Evolutionary conservation across 2,113 vertebrate genomes (phyloP), one percentile per base, ranked within the genome.

Genomic region (Hydrolagus affinis): DNA sequence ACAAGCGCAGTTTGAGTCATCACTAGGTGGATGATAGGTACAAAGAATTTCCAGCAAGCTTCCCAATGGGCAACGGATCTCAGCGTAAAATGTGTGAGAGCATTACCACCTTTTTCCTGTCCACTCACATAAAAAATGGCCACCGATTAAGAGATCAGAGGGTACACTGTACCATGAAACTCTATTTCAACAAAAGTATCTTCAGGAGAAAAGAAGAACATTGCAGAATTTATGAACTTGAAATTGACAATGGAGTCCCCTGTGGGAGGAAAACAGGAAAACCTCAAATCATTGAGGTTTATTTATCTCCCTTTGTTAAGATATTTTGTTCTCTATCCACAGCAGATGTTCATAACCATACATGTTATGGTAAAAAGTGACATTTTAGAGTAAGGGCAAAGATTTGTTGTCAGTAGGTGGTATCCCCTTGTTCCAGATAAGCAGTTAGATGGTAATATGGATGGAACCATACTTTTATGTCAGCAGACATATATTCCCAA

Each of bases 361-460:
- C 21, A 21, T 32, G 6, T 83, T 78, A 44, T 62, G n/a, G 21
- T 23, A 17, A 28, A 32, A 66, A 28, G 60, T 15, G 60, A 2
- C 14, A 64, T 23, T 62, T 75, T 80, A 25, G 9, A 66, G 28
- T 28, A 28, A 83, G 0, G 78, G 21, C 28, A 83, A 19, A 32
- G 62, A 15, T 83, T 12, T 28, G 23, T 64, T 66, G 60, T 68
- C 8, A 66, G 78, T 15, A 66, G 32, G 21, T 68, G 64, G 10
- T 32, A 83, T 17, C 28, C 28, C 19, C 62, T 8, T 83, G 78
- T 8, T 62, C 78, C 62, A 83, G 78, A 83, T 83, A 83, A 78
- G 62, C 78, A 83, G 62, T 15, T 15, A 66, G 62, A 30, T 83
- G 62, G 19, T 32, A 32, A 83, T 66, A 14, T 11, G 44, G 44